These are phyloP conservation scores for Dryobota labecula DNA, from an alignment of 2,888 invertebrate species.

Conservation along the genomic window DNA sequence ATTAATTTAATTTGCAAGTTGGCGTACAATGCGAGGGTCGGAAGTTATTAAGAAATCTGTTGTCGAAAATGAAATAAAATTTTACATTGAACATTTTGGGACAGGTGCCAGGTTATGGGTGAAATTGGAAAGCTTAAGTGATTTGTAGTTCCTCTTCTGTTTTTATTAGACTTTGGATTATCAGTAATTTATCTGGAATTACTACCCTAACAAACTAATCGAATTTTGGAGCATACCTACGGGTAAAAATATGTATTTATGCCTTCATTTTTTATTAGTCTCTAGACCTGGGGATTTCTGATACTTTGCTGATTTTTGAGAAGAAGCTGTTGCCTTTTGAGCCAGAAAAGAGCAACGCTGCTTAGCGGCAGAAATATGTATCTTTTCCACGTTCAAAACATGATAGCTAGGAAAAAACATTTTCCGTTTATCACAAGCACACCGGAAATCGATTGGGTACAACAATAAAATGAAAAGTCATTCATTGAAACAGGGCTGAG, in stretches of 20 bases:
- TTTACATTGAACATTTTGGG: conserved; percentile 48
- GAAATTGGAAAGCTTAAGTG: conserved; percentile 51
- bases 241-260: background rate
- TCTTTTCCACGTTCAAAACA: background rate
- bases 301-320: background rate
- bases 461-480: too few species aligned
- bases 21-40: conserved; percentile 69
- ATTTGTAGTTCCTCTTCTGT: conserved; percentile 44
- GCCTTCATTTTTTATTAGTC: background rate
- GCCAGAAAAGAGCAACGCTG: background rate
- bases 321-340: background rate
- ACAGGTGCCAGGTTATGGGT: conserved; percentile 35
- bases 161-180: conserved; percentile 41
- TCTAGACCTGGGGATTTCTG: background rate
- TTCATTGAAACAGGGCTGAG: too few species aligned
- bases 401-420: background rate
- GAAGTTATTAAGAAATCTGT: conserved; percentile 72
- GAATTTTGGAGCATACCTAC: background rate
- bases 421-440: background rate
- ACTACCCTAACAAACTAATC: background rate
- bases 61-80: conserved; percentile 65
- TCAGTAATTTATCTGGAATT: conserved; percentile 20
- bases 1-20: conserved; percentile 82
- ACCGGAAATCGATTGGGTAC: background rate
- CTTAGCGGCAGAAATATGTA: background rate